Evolutionary conservation across 2,888 invertebrate genomes (phyloP).

Genomic region (Callyntrura sp.): DNA sequence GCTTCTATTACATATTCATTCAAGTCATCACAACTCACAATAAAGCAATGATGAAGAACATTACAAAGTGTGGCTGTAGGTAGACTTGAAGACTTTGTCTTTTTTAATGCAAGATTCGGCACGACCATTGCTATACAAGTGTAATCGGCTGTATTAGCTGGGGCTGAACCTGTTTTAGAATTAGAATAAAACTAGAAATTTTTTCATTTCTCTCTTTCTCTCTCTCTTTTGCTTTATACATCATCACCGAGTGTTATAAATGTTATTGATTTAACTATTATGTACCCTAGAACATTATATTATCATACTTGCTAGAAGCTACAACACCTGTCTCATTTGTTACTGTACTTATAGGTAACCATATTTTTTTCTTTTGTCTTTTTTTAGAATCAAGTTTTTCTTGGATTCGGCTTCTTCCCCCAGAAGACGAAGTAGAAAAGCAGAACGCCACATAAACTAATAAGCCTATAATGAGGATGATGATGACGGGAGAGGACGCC

Average conservation of each 20-base stretch:
- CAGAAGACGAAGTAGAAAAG: too few species aligned
- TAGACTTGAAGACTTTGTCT: background rate
- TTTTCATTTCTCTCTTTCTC: background rate
- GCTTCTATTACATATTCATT: constrained; percentile 36
- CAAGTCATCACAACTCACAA: too few species aligned
- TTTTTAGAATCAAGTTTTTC: constrained; percentile 12
- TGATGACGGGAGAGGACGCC: constrained; percentile 82
- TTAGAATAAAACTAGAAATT: background rate
- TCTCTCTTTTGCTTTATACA: too few species aligned
- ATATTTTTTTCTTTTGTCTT: constrained; percentile 18
- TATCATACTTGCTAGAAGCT: background rate
- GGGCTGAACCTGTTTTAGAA: constrained; percentile 14
- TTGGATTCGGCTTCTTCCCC: too few species aligned
- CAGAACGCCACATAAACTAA: background rate
- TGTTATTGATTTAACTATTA: background rate
- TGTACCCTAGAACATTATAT: background rate
- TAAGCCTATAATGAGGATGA: constrained; percentile 47
- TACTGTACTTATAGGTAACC: background rate
- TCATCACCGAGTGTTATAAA: too few species aligned
- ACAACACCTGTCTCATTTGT: background rate
- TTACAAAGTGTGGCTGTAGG: too few species aligned
- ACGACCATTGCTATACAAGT: too few species aligned
- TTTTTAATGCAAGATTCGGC: background rate
- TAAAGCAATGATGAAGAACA: too few species aligned
- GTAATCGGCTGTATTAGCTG: background rate